Base-by-base conservation (phyloP, 1,140 invertebrate genomes). In the Uloborus diversus region DNA sequence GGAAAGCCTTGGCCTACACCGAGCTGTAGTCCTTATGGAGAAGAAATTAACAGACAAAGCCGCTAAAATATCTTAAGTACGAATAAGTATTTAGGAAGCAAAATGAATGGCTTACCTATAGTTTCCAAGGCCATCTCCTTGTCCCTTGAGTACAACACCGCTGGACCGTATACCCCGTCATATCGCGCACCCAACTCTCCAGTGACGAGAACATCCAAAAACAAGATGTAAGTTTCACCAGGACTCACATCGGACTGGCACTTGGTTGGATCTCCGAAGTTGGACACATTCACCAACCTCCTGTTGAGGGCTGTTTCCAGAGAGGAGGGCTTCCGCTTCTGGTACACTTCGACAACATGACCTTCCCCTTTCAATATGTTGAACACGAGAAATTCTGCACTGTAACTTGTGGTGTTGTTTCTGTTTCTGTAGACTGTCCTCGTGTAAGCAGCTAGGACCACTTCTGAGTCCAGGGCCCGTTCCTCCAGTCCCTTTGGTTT, bases 361-460 rank as follows among this genome's bases (percentile, higher is more conserved):
- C 69, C 75, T 49, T 79, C 64, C 3, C 75, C 75, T 33, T 79
- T 79, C 4, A 79, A 66, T 17, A 79, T 28, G 35, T 79, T 79
- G 11, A 79, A 68, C 33, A 79, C 62, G 1, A 79, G 25, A 32
- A 79, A 79, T 11, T 79, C 64, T 9, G 75, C 75, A 17, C 51
- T 59, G 27, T 79, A 79, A 25, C 56, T 23, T n/a, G 37, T 47
- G 53, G 64, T 25, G 27, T 30, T 33, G 3, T 69, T 79, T 25
- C 23, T 61, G 14, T 14, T 28, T 28, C 32, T 79, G 75, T 68
- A 49, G 13, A 79, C 65, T 2, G 75, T 42, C 64, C 75, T 79
- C 7, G 75, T 79, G 25, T 79, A 79, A 61, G 64, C 75, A 13
- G 75, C 64, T 1, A 79, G n/a, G 0, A 79, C 75, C 4, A 79